Conservation (phyloP, 2,888 invertebrate species). For the Helleia helle region DNA sequence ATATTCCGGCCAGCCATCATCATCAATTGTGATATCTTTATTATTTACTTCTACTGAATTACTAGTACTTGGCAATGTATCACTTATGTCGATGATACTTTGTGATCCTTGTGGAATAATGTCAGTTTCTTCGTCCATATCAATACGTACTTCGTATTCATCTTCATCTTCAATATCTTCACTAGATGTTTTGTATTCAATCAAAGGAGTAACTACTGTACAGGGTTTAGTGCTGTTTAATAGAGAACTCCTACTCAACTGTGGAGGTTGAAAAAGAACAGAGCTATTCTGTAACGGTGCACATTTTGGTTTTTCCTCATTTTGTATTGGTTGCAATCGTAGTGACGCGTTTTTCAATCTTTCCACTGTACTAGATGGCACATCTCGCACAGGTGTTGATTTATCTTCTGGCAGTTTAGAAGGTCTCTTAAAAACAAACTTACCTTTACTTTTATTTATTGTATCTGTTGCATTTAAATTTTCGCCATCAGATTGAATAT, state of each 20-base stretch:
- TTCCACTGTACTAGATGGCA: slow-evolving; percentile 49
- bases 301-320: slow-evolving; percentile 32
- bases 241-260: slow-evolving; percentile 38
- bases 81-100: slow-evolving; percentile 38
- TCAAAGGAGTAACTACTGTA: slow-evolving; percentile 31
- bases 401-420: slow-evolving; percentile 38
- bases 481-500: no score
- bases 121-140: slow-evolving; percentile 41
- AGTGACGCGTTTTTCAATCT: slow-evolving; percentile 46
- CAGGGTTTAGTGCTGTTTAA: slow-evolving; percentile 33
- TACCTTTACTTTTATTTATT: slow-evolving; percentile 43
- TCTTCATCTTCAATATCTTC: slow-evolving; percentile 25
- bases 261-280: slow-evolving; percentile 51
- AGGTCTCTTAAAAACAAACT: slow-evolving; percentile 60
- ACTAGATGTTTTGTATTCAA: slow-evolving; percentile 24
- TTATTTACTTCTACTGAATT: slow-evolving; percentile 29
- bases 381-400: slow-evolving; percentile 32
- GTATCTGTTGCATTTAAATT: slow-evolving; percentile 29
- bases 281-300: slow-evolving; percentile 46
- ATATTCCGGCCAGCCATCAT: slow-evolving; percentile 74
- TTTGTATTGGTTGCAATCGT: slow-evolving; percentile 43
- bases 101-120: slow-evolving; percentile 26
- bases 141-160: slow-evolving; percentile 37
- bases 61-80: slow-evolving; percentile 35
- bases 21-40: slow-evolving; percentile 49